phyloP scores from a whole-genome alignment of 2,888 invertebrate species.

The Drosophila koepferae region DNA sequence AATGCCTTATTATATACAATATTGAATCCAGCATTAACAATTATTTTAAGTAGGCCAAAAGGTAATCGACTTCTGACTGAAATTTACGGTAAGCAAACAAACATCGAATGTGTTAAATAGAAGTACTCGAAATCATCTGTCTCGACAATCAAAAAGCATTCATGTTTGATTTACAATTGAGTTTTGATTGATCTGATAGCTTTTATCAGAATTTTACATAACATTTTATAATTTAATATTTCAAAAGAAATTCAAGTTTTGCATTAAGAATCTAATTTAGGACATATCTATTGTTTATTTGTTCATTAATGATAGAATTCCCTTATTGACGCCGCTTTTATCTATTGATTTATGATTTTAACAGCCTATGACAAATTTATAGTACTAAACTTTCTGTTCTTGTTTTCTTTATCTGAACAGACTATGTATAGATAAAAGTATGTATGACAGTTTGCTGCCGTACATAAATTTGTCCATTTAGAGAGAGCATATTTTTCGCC shows the following conservation, averaged over 20 bases:
- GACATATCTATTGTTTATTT: background rate
- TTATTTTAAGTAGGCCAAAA: background rate
- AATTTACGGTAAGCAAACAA: background rate
- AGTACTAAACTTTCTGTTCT: background rate
- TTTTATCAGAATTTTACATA: background rate
- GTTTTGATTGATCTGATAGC: background rate
- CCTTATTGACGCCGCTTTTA: conserved; percentile 15
- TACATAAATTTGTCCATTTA: conserved; percentile 66
- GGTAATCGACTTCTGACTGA: background rate
- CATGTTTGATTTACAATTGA: background rate
- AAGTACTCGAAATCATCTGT: background rate
- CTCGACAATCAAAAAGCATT: background rate
- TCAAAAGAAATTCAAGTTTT: background rate
- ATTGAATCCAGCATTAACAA: background rate
- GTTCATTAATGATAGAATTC: background rate
- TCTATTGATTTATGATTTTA: conserved; percentile 41
- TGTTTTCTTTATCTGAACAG: conserved; percentile 51
- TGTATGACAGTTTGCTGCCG: conserved; percentile 40
- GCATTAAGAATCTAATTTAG: background rate
- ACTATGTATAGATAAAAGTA: conserved; percentile 3
- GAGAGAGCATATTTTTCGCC: conserved; percentile 42
- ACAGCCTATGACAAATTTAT: conserved; percentile 38
- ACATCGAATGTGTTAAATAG: background rate
- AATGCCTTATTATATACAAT: background rate
- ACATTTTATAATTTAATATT: background rate